These are phyloP conservation scores for Mungos mungo DNA, from an alignment of 2,113 vertebrate species.

Conservation along the genomic window DNA sequence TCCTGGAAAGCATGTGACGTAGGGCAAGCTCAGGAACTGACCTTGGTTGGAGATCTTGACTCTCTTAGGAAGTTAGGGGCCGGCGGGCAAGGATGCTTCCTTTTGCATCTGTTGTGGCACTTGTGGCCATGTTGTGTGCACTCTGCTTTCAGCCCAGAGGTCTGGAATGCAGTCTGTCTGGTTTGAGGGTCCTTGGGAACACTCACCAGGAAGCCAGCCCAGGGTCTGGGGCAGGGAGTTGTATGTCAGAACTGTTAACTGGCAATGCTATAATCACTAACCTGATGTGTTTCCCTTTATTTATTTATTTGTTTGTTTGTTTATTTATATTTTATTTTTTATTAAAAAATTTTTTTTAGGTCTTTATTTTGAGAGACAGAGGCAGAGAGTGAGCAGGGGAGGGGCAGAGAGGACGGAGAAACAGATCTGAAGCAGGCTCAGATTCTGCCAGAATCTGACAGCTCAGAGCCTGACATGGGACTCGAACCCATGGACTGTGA, in stretches of 20 bases:
- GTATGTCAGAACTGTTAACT: background rate
- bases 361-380: too few species aligned
- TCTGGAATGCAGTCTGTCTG: background rate
- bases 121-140: background rate
- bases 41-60: background rate
- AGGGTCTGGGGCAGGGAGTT: background rate
- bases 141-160: background rate
- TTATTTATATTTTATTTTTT: too few species aligned
- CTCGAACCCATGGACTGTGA: too few species aligned
- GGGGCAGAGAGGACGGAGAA: too few species aligned
- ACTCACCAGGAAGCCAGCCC: background rate
- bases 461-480: too few species aligned
- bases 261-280: background rate
- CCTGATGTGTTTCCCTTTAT: background rate
- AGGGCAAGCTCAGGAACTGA: background rate
- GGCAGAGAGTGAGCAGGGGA: too few species aligned
- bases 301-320: background rate
- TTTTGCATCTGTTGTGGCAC: background rate
- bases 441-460: too few species aligned
- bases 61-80: background rate
- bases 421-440: too few species aligned
- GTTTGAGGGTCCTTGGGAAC: background rate
- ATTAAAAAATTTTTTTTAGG: too few species aligned
- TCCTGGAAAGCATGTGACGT: background rate
- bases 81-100: background rate